Evolutionary conservation across 1,140 invertebrate genomes (phyloP), one percentile per base, ranked within the genome.

Genomic region (Chionoecetes opilio): DNA sequence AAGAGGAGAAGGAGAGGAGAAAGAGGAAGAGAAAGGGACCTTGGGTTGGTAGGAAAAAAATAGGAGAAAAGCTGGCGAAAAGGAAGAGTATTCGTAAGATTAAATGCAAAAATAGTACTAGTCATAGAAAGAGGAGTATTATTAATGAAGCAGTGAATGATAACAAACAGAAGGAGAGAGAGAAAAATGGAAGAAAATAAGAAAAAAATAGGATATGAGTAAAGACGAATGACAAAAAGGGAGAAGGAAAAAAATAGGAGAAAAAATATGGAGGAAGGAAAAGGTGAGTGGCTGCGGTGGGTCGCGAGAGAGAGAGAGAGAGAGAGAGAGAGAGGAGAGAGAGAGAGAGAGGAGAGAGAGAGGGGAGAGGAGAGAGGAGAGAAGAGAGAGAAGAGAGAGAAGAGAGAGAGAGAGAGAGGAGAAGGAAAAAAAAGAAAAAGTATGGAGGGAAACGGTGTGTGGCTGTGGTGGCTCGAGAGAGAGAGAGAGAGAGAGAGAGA

Each of bases 401-500:
- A 26, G 82, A 31, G 53, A 31, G 34, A n/a, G 31, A 84, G 53
- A 6, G 35, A 84, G 32, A 3, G 21, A 34, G n/a, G 91, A 84
- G 63, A 14, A 38, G 35, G 17, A n/a, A 82, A 32, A 84, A 31
- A 63, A 86, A 82, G 41, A 84, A 86, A 32, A 93, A 82, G 38
- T n/a, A 46, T 53, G 82, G 91, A 35, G 32, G 82, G 63, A 85
- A 63, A 35, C 38, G n/a, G 41, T 34, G 41, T 29, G 29, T 21
- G 75, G 35, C 2, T 14, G 82, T n/a, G 8, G 91, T 26, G n/a
- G 92, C 3, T 5, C 46, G 82, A 63, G 92, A 34, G 92, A 63
- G 92, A 53, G 85, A 37, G 92, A 17, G n/a, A 87, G 82, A 63
- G 92, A 34, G 92, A 63, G 92, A 53, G 85, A 37, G 92, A 35